phyloP scores from a whole-genome alignment of 2,888 invertebrate species.

The Neocrepidodera transversa region DNA sequence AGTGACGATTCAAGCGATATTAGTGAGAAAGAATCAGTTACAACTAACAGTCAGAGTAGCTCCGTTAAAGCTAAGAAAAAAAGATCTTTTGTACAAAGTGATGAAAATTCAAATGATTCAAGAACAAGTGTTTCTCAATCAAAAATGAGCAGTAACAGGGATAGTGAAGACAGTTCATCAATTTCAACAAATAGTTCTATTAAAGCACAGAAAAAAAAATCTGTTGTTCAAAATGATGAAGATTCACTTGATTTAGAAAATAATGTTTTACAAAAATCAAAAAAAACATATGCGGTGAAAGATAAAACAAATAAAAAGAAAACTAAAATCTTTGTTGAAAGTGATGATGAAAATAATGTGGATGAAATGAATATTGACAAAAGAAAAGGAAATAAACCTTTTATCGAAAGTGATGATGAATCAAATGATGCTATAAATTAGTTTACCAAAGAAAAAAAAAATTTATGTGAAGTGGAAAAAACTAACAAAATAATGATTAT shows the following conservation, averaged over 20 bases:
- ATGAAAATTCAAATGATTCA: neutral
- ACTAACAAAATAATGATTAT: neutral
- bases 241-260: neutral
- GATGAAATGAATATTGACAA: neutral
- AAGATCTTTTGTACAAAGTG: neutral
- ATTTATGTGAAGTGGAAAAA: neutral
- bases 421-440: neutral
- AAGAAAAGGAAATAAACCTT: neutral
- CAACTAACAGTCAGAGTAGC: neutral
- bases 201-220: too few relatives aligned
- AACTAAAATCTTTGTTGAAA: neutral
- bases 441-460: neutral
- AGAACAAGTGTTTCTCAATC: too few relatives aligned
- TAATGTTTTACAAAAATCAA: neutral
- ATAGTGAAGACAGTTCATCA: too few relatives aligned
- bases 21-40: too few relatives aligned
- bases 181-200: too few relatives aligned
- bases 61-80: neutral
- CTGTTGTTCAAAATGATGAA: too few relatives aligned
- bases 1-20: neutral
- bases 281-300: neutral
- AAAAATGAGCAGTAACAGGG: too few relatives aligned
- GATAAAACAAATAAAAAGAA: neutral
- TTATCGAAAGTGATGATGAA: neutral
- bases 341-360: slow-evolving; percentile 9